phyloP scores from a whole-genome alignment of 1,140 invertebrate species.

The Micrasema longulum region DNA sequence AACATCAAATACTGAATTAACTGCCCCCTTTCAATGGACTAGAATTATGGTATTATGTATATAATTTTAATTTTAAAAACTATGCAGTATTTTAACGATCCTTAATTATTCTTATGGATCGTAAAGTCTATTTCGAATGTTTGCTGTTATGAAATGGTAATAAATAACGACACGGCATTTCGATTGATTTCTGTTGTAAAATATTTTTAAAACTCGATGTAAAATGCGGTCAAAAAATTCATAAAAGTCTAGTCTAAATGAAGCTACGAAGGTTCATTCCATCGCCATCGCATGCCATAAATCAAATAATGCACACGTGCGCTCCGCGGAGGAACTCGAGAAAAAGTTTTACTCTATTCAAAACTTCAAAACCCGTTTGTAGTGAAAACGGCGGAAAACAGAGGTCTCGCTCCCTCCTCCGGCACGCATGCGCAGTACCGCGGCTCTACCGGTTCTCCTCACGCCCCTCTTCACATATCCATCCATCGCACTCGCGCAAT shows the following conservation, averaged over 20 bases:
- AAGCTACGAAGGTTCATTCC: background rate
- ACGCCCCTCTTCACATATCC: background rate
- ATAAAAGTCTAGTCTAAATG: background rate
- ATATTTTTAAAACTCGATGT: no score
- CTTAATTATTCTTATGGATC: no score
- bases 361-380: slow-evolving; percentile 4
- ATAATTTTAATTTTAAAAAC: no score
- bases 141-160: no score
- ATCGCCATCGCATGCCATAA: slow-evolving; percentile 8
- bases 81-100: no score
- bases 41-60: no score
- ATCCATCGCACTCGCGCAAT: background rate
- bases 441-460: slow-evolving; percentile 16
- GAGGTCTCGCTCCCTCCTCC: slow-evolving; percentile 23
- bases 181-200: background rate
- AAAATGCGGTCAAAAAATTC: background rate
- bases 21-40: no score
- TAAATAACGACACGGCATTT: background rate
- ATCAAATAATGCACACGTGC: slow-evolving; percentile 27
- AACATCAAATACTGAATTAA: no score
- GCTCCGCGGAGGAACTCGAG: slow-evolving; percentile 7
- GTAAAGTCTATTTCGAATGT: no score
- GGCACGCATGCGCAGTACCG: slow-evolving; percentile 19
- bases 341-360: background rate
- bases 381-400: background rate